Evolutionary conservation across 1,140 invertebrate species (phyloP), one percentile per base, ranked within the genome.

Genomic region (Geopemphigus sp.): DNA sequence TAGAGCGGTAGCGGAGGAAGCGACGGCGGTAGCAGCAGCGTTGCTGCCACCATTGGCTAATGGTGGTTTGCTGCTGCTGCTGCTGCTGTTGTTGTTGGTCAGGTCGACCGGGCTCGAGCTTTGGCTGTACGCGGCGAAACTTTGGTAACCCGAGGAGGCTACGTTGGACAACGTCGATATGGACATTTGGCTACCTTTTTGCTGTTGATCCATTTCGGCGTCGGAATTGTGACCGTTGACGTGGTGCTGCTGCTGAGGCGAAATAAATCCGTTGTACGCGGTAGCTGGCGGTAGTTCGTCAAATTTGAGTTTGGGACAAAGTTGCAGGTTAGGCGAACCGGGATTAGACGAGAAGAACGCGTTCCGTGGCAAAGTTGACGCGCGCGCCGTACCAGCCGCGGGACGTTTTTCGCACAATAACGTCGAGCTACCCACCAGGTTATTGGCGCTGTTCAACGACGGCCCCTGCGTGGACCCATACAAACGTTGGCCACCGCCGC

Each of bases 121-220:
- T 85, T 95, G 94, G 83, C 93, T 95, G 84, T 94, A 95, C 10
- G 93, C 93, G 6, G 93, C 92, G 83, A 95, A 94, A 83, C 94
- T 95, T 85, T 96, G 94, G 84, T 96, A 96, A 2, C 94, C 94
- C 1, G 93, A 95, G 29, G 93, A 94, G 2, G 92, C 93, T 76
- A 94, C 92, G 81, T 92, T 93, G 24, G 92, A 94, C 53, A 93
- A 84, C 80, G 93, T 92, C 81, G 93, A 92, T 80, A 95, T 93
- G 1, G 92, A 93, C 5, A 90, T 88, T 83, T 92, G 91, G 64
- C 90, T 91, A 53, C 90, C 90, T 83, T 90, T 90, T 54, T 88
- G 89, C 57, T 88, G 87, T 32, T 87, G 87, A 22, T 86, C 84
- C 19, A 88, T 87, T 64, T 89, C 89, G 29, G 90, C 90, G 78